A percentile compares a stretch with the other conserved stretches of the same genome.
phyloP scores from a whole-genome alignment of 2,797 vertebrate genomes.

The Sternotherus odoratus region DNA sequence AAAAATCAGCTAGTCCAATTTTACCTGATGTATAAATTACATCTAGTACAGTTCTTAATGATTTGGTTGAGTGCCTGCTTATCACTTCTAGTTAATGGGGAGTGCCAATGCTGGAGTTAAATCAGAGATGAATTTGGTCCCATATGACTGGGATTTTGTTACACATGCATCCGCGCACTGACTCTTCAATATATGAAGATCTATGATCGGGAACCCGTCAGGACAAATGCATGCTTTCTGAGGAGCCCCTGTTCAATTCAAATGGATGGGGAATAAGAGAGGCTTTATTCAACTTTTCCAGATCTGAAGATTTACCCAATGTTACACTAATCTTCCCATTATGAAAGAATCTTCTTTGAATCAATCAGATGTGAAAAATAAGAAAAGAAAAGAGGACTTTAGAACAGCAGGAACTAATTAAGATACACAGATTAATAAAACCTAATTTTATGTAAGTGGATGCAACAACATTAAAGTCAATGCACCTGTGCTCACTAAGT shows the following conservation, averaged over 20 bases:
- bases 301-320: background rate
- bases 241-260: background rate
- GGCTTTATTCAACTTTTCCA: slow-evolving; percentile 3
- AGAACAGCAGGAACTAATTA: background rate
- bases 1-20: no score
- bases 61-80: background rate
- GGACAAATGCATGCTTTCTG: fast-evolving
- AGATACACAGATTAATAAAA: background rate
- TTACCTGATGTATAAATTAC: no score
- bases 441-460: slow-evolving; percentile 22
- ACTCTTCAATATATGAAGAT: background rate
- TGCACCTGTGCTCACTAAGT: background rate
- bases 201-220: background rate
- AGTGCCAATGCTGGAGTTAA: background rate
- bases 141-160: background rate
- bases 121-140: background rate
- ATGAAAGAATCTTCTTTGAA: background rate
- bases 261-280: background rate
- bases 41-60: background rate
- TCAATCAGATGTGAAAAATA: background rate
- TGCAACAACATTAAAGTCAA: background rate
- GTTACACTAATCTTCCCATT: background rate
- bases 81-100: background rate
- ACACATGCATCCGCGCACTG: background rate
- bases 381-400: background rate